Percentiles rank a stretch among this genome's conserved stretches.
These are phyloP conservation scores for Procambarus virginalis DNA, from an alignment of 1,140 invertebrate species.

Conservation along the genomic window DNA sequence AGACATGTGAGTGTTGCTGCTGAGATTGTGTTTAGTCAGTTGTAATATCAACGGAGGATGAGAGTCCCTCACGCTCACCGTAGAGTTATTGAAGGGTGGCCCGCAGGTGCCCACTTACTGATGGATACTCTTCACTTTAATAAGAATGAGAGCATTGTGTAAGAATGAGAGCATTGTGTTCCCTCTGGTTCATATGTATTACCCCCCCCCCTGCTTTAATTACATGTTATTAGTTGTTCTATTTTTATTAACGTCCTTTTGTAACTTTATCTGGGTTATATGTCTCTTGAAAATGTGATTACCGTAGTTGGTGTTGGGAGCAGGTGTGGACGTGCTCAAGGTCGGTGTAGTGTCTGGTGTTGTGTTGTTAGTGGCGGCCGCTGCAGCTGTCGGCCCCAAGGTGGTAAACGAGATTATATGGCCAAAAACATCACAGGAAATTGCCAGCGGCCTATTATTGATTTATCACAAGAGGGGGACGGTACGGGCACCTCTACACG, in stretches of 20 bases:
- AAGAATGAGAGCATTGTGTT: constrained; percentile 10
- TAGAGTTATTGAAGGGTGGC: no score
- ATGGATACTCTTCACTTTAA: constrained; percentile 6
- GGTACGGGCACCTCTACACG: background rate
- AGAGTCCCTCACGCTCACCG: no score
- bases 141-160: constrained; percentile 18
- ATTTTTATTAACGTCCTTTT: constrained; percentile 10
- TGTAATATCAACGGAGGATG: no score
- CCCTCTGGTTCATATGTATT: background rate
- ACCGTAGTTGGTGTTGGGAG: background rate
- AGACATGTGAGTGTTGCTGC: no score
- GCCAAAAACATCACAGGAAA: constrained; percentile 29
- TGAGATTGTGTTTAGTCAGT: no score
- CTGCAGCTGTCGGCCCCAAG: constrained; percentile 13
- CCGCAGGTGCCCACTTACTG: background rate
- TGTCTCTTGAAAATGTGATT: constrained; percentile 21
- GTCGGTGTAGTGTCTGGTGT: background rate
- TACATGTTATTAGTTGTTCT: constrained; percentile 7
- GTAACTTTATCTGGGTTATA: background rate
- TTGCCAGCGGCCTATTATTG: constrained; percentile 28
- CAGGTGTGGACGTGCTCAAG: background rate
- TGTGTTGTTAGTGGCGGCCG: background rate
- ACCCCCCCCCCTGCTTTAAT: background rate
- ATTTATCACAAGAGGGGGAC: constrained; percentile 13
- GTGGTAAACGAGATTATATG: constrained; percentile 31